These are phyloP conservation scores for Anarrhichthys ocellatus DNA, from an alignment of 2,113 vertebrate species.

Conservation along the genomic window DNA sequence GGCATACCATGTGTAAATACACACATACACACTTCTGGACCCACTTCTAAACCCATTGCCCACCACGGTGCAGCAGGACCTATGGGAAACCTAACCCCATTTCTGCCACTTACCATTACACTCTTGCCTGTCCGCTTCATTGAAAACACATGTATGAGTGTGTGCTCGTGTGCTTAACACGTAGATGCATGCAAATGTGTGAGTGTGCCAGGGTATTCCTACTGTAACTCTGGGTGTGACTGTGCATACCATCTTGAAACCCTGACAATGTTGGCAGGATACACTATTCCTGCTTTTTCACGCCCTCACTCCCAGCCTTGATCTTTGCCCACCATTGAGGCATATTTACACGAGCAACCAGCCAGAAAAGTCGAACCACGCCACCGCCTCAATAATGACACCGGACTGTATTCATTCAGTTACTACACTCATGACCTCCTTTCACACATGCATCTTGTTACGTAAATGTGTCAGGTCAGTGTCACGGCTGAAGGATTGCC, in stretches of 20 bases:
- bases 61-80: slow-evolving; percentile 67
- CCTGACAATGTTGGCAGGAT: slow-evolving; percentile 47
- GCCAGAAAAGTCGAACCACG: slow-evolving; percentile 20
- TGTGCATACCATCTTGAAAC: slow-evolving; percentile 57
- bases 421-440: slow-evolving; percentile 5
- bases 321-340: slow-evolving; percentile 51
- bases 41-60: slow-evolving; percentile 73
- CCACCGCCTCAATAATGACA: slow-evolving; percentile 39
- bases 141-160: slow-evolving; percentile 77
- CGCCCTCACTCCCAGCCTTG: slow-evolving; percentile 28
- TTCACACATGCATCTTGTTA: slow-evolving; percentile 15
- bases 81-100: slow-evolving; percentile 75
- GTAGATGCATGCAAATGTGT: slow-evolving; percentile 69
- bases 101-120: slow-evolving; percentile 81
- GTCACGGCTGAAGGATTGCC: neutral
- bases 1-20: slow-evolving; percentile 71
- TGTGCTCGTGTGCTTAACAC: slow-evolving; percentile 48
- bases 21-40: slow-evolving; percentile 61
- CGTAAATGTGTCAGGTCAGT: slow-evolving; percentile 1
- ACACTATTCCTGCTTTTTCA: slow-evolving; percentile 47
- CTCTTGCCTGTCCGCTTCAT: slow-evolving; percentile 73
- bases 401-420: slow-evolving; percentile 25
- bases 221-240: slow-evolving; percentile 69
- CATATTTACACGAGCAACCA: slow-evolving; percentile 46
- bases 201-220: slow-evolving; percentile 41